Evolutionary conservation across 2,888 invertebrate species (phyloP), one percentile per base, ranked within the genome.

Genomic region (Ethmia dodecea): DNA sequence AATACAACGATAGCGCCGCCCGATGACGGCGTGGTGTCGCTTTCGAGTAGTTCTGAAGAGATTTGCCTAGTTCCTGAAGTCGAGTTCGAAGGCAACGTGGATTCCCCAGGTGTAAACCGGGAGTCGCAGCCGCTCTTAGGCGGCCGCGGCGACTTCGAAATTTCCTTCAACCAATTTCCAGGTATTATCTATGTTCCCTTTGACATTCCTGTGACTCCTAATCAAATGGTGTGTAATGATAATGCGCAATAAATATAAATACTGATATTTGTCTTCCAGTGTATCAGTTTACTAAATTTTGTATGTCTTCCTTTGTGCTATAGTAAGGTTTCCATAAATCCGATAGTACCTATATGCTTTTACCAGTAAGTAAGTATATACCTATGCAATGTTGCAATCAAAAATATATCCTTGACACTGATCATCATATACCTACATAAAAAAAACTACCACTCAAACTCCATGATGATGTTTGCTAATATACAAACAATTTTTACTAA

Each of bases 101-200:
- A 94, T 90, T 93, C 93, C 33, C 90, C 93, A 69, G 92, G 93
- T 46, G 89, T 91, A 45, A 94, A 93, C 84, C 90, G 96, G 67
- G 98, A 98, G 90, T 95, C 94, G 84, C 97, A 97, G 88, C 97
- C 97, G 72, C 91, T 98, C 51, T 89, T 98, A 34, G 94, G 95
- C 81, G 93, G 94, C 86, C 91, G 91, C 72, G 90, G 91, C 72
- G 92, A 92, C 63, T 81, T 86, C 60, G 88, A 92, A 52, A 92
- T 93, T 53, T 90, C 93, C 43, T 93, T 90, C 65, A 96, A 97
- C 76, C 91, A 93, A 67, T 97, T 97, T 78, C 92, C 94, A 86
- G 96, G 96, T 95, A 52, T 60, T 4, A 18, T 24, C 6, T 10
- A 3, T 18, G 9, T 9, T 12, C 13, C 25, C 24, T 15, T 12